A percentile compares a stretch with the other conserved stretches of the same genome.
Conservation (phyloP, 2,888 invertebrate genomes). For the Drosophila borborema region DNA sequence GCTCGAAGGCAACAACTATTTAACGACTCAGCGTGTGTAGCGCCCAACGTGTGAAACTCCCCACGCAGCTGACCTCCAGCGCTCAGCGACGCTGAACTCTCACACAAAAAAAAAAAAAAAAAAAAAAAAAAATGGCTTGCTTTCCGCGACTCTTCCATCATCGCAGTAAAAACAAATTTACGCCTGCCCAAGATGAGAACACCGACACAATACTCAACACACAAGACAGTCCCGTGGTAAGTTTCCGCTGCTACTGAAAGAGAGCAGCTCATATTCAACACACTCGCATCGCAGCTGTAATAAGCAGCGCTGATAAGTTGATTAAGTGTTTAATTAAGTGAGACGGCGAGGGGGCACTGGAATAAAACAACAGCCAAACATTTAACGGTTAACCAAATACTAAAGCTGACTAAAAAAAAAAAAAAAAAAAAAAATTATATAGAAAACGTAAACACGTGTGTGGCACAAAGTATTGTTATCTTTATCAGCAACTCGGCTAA, state of each 20-base stretch:
- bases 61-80: constrained; percentile 27
- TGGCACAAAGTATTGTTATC: constrained; percentile 19
- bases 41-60: constrained; percentile 26
- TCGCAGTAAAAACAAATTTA: constrained; percentile 80
- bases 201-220: constrained; percentile 80
- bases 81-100: background rate
- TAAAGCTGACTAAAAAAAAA: constrained; percentile 29
- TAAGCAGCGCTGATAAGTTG: constrained; percentile 67
- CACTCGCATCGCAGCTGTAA: constrained; percentile 21
- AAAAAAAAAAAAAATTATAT: constrained; percentile 31
- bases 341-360: constrained; percentile 35
- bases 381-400: constrained; percentile 37
- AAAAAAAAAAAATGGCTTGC: constrained; percentile 72
- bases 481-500: constrained; percentile 34
- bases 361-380: constrained; percentile 34
- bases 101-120: background rate
- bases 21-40: constrained; percentile 12
- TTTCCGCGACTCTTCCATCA: constrained; percentile 78
- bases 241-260: constrained; percentile 42
- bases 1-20: constrained; percentile 25
- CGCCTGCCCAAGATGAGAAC: constrained; percentile 79
- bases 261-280: constrained; percentile 11
- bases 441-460: constrained; percentile 20
- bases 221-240: constrained; percentile 80
- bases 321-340: constrained; percentile 79